Evolutionary conservation across 2,797 vertebrate genomes (phyloP).

Genomic region (Acipenser oxyrinchus): DNA sequence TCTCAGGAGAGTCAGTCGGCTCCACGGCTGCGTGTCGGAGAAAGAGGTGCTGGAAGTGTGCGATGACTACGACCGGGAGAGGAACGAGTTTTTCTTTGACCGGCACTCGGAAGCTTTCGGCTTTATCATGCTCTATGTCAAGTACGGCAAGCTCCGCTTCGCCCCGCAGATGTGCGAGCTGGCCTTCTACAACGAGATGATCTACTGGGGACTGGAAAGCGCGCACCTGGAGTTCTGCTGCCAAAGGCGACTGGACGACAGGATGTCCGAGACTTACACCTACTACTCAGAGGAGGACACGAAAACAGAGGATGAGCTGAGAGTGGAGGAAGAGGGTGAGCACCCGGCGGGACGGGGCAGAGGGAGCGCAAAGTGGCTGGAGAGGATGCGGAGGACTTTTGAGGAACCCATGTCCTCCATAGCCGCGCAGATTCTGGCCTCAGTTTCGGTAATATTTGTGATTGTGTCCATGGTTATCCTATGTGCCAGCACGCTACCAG

Average conservation of each 20-base stretch:
- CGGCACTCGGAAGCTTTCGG: conserved; percentile 94
- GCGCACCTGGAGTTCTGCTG: conserved; percentile 92
- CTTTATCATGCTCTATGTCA: conserved; percentile 94
- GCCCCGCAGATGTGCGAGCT: conserved; percentile 94
- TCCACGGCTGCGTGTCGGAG: conserved; percentile 88
- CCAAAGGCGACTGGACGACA: conserved; percentile 90
- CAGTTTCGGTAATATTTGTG: conserved; percentile 89
- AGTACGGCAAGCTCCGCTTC: conserved; percentile 90
- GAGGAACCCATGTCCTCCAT: conserved; percentile 92
- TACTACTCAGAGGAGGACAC: conserved; percentile 68
- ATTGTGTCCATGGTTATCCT: conserved; percentile 94
- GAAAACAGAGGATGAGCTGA: conserved; percentile 46
- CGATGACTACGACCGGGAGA: conserved; percentile 94
- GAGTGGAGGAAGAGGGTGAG: conserved; percentile 32
- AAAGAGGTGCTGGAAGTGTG: conserved; percentile 94
- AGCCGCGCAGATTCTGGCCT: conserved; percentile 84
- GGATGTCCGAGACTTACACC: conserved; percentile 88
- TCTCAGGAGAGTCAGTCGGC: conserved; percentile 83
- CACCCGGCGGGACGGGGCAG: conserved; percentile 34
- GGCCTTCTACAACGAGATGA: conserved; percentile 96
- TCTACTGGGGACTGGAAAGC: conserved; percentile 95
- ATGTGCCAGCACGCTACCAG: conserved; percentile 91
- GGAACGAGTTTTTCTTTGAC: conserved; percentile 97
- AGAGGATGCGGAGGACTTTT: conserved; percentile 83
- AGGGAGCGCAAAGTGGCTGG: conserved; percentile 74